A percentile compares a stretch with the other conserved stretches of the same genome.
phyloP scores from a whole-genome alignment of 2,888 invertebrate species.

The Sarcophaga rosellei region DNA sequence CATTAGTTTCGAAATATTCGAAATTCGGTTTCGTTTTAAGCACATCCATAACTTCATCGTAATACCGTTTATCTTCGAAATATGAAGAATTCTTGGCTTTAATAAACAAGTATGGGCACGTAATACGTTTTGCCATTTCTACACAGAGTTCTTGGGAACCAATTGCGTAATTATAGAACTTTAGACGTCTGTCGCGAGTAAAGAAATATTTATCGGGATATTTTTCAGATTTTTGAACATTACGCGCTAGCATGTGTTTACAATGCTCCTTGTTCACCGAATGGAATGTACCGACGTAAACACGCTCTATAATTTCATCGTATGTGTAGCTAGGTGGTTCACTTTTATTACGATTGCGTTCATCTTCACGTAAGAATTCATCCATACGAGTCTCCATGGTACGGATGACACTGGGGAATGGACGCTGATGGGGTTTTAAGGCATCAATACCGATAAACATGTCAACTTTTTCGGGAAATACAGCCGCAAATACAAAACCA shows the following conservation, averaged over 20 bases:
- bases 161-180: slow-evolving; percentile 80
- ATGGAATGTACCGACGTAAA: slow-evolving; percentile 83
- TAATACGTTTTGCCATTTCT: slow-evolving; percentile 83
- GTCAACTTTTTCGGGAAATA: slow-evolving; percentile 82
- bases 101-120: slow-evolving; percentile 85
- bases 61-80: slow-evolving; percentile 83
- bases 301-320: slow-evolving; percentile 84
- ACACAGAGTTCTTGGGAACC: slow-evolving; percentile 82
- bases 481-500: slow-evolving; percentile 84
- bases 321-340: slow-evolving; percentile 85
- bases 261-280: slow-evolving; percentile 84
- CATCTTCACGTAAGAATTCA: slow-evolving; percentile 82
- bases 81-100: slow-evolving; percentile 84
- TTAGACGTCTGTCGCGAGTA: slow-evolving; percentile 86
- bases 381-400: slow-evolving; percentile 80
- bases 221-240: slow-evolving; percentile 83
- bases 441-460: slow-evolving; percentile 80
- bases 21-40: slow-evolving; percentile 83
- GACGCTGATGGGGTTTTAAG: slow-evolving; percentile 78
- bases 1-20: slow-evolving; percentile 84
- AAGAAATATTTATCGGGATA: slow-evolving; percentile 85
- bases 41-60: slow-evolving; percentile 83
- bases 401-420: slow-evolving; percentile 75
- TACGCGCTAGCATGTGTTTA: slow-evolving; percentile 83
- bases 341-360: slow-evolving; percentile 77